Base-by-base conservation (phyloP, 1,140 invertebrate species). In the Cephus cinctus region DNA sequence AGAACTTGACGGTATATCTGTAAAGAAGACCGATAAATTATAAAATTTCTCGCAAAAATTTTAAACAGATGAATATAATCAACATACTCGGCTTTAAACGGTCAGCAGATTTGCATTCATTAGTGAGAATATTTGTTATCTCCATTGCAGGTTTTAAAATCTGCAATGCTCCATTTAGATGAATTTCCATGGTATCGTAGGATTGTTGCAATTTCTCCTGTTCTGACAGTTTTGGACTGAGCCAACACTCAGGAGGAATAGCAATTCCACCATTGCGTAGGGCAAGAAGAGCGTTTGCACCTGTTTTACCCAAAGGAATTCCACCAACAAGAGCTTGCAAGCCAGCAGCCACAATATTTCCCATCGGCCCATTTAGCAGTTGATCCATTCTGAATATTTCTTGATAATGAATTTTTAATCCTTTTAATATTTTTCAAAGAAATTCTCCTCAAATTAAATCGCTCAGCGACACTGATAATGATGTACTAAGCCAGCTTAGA, bases 81-180 rank as follows among this genome's bases (percentile, higher is more conserved):
- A n/a, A n/a, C 31, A n/a, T n/a, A 50, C 48, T 42, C 32, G 34
- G 4, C 41, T 18, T 45, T 39, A 34, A 42, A 19, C 21, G 43
- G 23, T 31, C 30, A 9, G 43, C 30, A 3, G 49, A 51, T 45
- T 39, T 45, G 21, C 49, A 32, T 14, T 45, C 49, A n/a, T 18
- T 16, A 2, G 11, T 3, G 1, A 51, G 19, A 41, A 27, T 27
- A 6, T 27, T 27, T n/a, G 6, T 27, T 6, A 27, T 27, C n/a
- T 52, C 36, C 16, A 52, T 19, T 16, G 43, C 50, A 14, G 50
- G 50, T 32, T 52, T 19, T 5, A 52, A 36, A 43, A 52, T 18
- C 32, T 30, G 21, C 3, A 32, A 8, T 2, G 36, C 27, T 5
- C 50, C 50, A 12, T 43, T 21, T 19, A 52, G 31, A 47, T 52